These are phyloP conservation scores for Silvanus unidentatus DNA, from an alignment of 2,888 invertebrate species.

Conservation along the genomic window DNA sequence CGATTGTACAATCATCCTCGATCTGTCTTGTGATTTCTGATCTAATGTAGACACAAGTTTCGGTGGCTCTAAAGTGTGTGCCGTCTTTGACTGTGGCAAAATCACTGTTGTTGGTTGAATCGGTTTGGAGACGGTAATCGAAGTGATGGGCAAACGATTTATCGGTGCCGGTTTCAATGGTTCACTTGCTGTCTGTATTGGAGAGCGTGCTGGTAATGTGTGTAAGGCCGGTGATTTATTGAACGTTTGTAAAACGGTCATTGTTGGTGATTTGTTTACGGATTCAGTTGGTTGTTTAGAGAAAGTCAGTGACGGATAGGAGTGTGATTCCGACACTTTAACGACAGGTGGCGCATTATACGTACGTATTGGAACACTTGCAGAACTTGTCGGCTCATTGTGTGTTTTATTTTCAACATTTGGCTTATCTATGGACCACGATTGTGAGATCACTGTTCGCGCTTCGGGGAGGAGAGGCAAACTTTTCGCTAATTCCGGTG, in stretches of 20 bases:
- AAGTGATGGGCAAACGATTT: constrained; percentile 54
- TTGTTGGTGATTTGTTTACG: constrained; percentile 17
- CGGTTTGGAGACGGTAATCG: constrained; percentile 56
- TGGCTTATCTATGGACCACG: constrained; percentile 23
- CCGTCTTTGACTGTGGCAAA: constrained; percentile 40
- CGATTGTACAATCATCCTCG: constrained; percentile 43
- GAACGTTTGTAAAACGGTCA: constrained; percentile 14
- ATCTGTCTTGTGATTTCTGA: constrained; percentile 32
- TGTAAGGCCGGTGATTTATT: constrained; percentile 26
- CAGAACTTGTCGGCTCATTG: constrained; percentile 7
- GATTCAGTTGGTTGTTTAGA: constrained; percentile 24
- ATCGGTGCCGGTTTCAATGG: constrained; percentile 24
- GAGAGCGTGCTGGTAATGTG: constrained; percentile 32
- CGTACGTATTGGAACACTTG: constrained; percentile 14
- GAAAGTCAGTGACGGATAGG: constrained; percentile 26
- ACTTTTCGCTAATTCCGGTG: constrained; percentile 18
- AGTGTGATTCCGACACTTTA: constrained; percentile 25
- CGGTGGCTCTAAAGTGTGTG: constrained; percentile 36
- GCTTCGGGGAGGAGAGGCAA: constrained; percentile 27
- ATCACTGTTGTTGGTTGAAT: constrained; percentile 48
- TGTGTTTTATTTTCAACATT: constrained; percentile 15
- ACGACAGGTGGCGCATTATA: constrained; percentile 24
- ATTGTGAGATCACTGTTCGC: constrained; percentile 28
- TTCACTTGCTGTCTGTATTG: constrained; percentile 22
- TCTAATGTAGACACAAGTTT: constrained; percentile 35